Percentiles rank a stretch among this genome's conserved stretches.
phyloP scores from a whole-genome alignment of 1,140 invertebrate species.

The Onthophagus taurus region DNA sequence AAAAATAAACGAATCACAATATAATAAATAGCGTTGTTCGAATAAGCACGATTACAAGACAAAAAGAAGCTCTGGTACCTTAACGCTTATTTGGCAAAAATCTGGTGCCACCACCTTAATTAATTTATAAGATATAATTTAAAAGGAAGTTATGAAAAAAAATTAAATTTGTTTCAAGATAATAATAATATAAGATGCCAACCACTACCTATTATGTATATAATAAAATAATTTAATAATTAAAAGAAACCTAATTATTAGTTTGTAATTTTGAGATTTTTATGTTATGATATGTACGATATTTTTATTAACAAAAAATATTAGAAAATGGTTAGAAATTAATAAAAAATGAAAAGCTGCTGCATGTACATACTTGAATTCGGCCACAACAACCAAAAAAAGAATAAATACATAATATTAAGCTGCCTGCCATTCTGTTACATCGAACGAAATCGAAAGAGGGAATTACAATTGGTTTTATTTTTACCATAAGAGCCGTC shows the following conservation, averaged over 20 bases:
- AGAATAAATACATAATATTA: background rate
- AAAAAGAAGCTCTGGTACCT: conserved; percentile 27
- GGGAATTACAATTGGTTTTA: background rate
- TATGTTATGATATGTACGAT: conserved; percentile 8
- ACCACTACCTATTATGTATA: conserved; percentile 28
- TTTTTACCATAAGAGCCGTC: conserved; percentile 8
- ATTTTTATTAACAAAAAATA: too few species aligned
- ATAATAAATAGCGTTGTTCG: too few species aligned
- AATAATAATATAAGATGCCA: conserved; percentile 28
- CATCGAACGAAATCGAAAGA: conserved; percentile 6
- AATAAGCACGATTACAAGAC: conserved; percentile 30
- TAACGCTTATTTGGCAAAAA: conserved; percentile 13
- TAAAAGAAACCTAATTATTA: too few species aligned
- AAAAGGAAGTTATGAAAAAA: too few species aligned
- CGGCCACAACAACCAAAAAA: conserved; percentile 2
- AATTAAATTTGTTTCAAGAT: too few species aligned
- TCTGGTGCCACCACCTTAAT: too few species aligned
- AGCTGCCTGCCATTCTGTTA: background rate
- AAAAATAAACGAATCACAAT: too few species aligned
- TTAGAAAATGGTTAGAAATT: conserved; percentile 1
- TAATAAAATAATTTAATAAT: too few species aligned
- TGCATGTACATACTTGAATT: conserved; percentile 9
- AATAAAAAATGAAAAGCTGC: conserved; percentile 7
- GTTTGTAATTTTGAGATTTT: too few species aligned
- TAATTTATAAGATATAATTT: too few species aligned